These are phyloP conservation scores for Regulus satrapa DNA, from an alignment of 2,113 vertebrate species.

Conservation along the genomic window DNA sequence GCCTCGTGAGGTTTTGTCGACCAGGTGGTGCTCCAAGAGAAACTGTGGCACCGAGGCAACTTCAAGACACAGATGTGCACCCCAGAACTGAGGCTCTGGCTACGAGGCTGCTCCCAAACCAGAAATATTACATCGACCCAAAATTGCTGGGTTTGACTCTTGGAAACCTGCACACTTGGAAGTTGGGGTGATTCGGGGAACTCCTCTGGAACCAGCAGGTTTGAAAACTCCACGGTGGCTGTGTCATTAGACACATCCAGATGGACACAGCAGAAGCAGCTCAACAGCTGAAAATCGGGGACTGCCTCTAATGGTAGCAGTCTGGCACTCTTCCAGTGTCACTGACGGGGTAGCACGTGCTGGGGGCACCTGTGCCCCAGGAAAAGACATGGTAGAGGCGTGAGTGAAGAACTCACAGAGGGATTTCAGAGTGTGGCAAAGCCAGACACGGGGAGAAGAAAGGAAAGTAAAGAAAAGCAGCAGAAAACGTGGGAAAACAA, in stretches of 20 bases:
- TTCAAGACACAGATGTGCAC: background rate
- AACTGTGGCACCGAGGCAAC: background rate
- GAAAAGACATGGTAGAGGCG: background rate
- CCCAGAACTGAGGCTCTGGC: accelerated
- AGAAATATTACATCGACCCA: background rate
- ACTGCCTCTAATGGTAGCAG: accelerated
- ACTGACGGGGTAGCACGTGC: accelerated
- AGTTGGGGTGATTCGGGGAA: background rate
- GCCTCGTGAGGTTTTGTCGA: background rate
- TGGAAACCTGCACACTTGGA: background rate
- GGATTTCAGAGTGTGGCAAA: background rate
- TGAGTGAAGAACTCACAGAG: background rate
- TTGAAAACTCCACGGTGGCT: background rate
- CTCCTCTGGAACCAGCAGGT: background rate
- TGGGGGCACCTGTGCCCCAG: background rate
- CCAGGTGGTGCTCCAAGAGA: background rate
- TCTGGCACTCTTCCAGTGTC: background rate
- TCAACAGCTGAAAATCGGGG: background rate
- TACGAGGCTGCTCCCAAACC: background rate
- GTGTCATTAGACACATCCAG: background rate
- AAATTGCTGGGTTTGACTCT: background rate
- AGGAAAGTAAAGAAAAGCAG: background rate
- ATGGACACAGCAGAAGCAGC: background rate
- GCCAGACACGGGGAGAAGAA: background rate
- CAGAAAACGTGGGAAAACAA: background rate